Evolutionary conservation across 2,888 invertebrate genomes (phyloP), one percentile per base, ranked within the genome.

Genomic region (Cynaeus angustus): DNA sequence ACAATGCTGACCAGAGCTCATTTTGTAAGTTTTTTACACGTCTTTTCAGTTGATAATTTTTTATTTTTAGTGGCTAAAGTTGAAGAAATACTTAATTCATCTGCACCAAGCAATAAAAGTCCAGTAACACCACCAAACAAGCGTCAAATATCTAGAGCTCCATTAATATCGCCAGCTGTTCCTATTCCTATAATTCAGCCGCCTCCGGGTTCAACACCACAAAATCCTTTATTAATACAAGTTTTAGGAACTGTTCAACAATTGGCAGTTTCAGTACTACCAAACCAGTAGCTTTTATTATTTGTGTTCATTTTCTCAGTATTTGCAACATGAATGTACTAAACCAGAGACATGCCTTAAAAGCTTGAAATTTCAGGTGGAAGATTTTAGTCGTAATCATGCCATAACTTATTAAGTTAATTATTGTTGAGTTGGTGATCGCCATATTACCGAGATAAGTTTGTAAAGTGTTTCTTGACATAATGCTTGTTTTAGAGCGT

Each of bases 151-250:
- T 2, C 55, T 6, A 16, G 8, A n/a, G 8, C 52, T n/a, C 7
- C 7, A 33, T 2, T n/a, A 4, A 33, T 33, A 14, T 26, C 65
- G 26, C 41, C 52, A 13, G 26, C 43, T n/a, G 37, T 65, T 65
- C 66, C 58, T 7, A 13, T 58, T 7, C 48, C 56, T 21, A 9
- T 53, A 12, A 14, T 58, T 5, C 56, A 48, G 14, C 16, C 21
- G 4, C 21, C 45, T 46, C 10, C 56, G 5, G 33, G 46, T 9
- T 30, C 46, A 14, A 30, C 37, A 16, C 16, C 12, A 16, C 55
- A 66, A 10, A 64, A 70, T 16, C 70, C 70, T 14, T 50, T 70
- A 10, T 12, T 70, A 12, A 70, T 70, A 38, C 52, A 66, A 66
- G 59, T 70, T 30, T 10, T 70, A 28, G 70, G 70, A 6, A 26